These are phyloP conservation scores for Pelobates cultripes DNA, from an alignment of 2,797 vertebrate species.

Conservation along the genomic window DNA sequence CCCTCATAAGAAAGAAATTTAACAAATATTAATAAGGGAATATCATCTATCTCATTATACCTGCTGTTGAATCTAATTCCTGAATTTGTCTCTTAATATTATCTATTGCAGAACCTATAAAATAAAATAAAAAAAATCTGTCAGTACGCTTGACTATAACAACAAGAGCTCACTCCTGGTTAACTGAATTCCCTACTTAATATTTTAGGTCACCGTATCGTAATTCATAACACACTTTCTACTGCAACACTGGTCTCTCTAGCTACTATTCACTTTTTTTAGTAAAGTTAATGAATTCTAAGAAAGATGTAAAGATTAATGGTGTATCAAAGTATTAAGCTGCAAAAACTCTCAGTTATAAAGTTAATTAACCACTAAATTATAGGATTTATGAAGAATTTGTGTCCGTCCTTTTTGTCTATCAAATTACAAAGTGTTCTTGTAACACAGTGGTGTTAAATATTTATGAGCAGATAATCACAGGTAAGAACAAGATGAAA, in stretches of 20 bases:
- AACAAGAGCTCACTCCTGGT: background rate
- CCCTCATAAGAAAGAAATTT: too few relatives aligned
- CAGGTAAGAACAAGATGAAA: background rate
- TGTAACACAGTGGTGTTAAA: slow-evolving; percentile 13
- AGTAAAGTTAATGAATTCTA: slow-evolving; percentile 14
- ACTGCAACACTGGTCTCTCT: too few relatives aligned
- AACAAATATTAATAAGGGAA: too few relatives aligned
- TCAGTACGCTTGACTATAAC: background rate
- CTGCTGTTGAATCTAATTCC: too few relatives aligned
- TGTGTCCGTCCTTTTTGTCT: slow-evolving; percentile 1
- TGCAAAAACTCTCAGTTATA: slow-evolving; percentile 38
- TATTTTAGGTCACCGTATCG: slow-evolving; percentile 68
- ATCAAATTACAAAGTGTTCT: background rate
- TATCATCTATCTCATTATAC: too few relatives aligned
- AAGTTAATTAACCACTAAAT: slow-evolving; percentile 45
- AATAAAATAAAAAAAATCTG: too few relatives aligned
- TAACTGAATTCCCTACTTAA: slow-evolving; percentile 65
- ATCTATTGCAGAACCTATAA: too few relatives aligned
- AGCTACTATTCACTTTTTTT: background rate
- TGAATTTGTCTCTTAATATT: too few relatives aligned
- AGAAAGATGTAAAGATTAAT: slow-evolving; percentile 32
- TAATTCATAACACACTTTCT: slow-evolving; percentile 66
- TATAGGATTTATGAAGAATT: slow-evolving; percentile 27
- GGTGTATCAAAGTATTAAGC: slow-evolving; percentile 35
- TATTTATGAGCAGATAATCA: slow-evolving; percentile 35